Base-by-base conservation (phyloP, 2,797 vertebrate species). In the Microchirus variegatus region DNA sequence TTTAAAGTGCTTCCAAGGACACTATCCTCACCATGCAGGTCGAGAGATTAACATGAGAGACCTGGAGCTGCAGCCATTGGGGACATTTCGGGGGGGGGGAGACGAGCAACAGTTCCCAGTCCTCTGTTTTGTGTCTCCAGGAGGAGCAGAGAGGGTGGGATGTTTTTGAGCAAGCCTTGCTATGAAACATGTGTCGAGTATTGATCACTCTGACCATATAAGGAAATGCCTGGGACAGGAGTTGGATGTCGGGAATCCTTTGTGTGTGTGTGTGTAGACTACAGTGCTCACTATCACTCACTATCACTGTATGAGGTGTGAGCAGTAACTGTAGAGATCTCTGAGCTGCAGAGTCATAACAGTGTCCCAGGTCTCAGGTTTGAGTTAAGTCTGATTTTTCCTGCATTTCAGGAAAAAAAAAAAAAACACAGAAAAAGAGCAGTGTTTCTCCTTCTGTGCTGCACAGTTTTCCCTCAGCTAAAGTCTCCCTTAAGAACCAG, bases 191-290 rank as follows among this genome's bases (percentile, higher is more conserved):
- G 80, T 61, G 62, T 60, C 18, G 57, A 64, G 71, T 84, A 91
- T 89, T 85, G 87, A 90, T 90, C 72, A 73, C 63, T 78, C 16
- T 86, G 85, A 85, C 93, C 90, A 85, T 92, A 92, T 87, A 92
- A 88, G 92, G 92, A 53, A 70, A 78, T n/a, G 81, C 16, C 52
- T 60, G 76, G 73, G 78, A 79, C 60, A 61, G 80, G 53, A 85
- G 63, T 58, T 42, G 36, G 67, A 82, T 73, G 73, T 73, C 70
- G 79, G 82, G 84, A 88, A 83, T 83, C 66, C 63, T 57, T n/a
- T 49, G 51, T 62, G 42, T 62, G 68, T 49, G 47, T 50, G 48
- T 35, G 48, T 41, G 51, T 35, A 53, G n/a, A 52, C 15, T 52
- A 15, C 35, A 6, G 3, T 15, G 2, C 7, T 2, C 45, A 5